Evolutionary conservation across 2,797 vertebrate species (phyloP).

Genomic region (Sebastes oblongus): DNA sequence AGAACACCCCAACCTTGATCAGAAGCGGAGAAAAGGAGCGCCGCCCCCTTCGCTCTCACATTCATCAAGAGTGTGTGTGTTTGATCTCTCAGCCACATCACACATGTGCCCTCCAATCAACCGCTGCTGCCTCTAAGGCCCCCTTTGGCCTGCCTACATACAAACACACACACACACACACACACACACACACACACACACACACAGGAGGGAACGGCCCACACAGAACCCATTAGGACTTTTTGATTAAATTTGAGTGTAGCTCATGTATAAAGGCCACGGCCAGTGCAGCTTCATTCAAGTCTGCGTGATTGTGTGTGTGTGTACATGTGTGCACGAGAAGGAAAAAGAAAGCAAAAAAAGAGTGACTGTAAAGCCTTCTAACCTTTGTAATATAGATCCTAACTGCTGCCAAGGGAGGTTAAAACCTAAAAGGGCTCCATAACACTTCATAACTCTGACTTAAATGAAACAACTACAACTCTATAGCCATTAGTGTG

Average conservation of each 20-base stretch:
- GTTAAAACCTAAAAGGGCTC: slow-evolving; percentile 69
- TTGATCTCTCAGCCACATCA: slow-evolving; percentile 98
- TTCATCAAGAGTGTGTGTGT: slow-evolving; percentile 93
- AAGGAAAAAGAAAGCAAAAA: slow-evolving; percentile 41
- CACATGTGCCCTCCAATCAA: slow-evolving; percentile 85
- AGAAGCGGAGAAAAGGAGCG: slow-evolving; percentile 80
- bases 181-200: background rate
- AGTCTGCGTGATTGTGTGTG: slow-evolving; percentile 30
- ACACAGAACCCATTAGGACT: slow-evolving; percentile 87
- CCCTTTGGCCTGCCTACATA: slow-evolving; percentile 42
- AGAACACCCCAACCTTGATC: slow-evolving; percentile 89
- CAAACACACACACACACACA: background rate
- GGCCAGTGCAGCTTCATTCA: slow-evolving; percentile 53
- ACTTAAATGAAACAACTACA: slow-evolving; percentile 77
- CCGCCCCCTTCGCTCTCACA: slow-evolving; percentile 82
- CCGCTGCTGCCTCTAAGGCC: slow-evolving; percentile 56
- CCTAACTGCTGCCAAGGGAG: slow-evolving; percentile 81
- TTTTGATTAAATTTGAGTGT: slow-evolving; percentile 85
- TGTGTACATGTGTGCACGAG: background rate
- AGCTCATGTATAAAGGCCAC: slow-evolving; percentile 65
- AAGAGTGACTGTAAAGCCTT: slow-evolving; percentile 56
- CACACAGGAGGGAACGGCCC: slow-evolving; percentile 79
- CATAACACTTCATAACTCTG: slow-evolving; percentile 79
- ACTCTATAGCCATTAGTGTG: slow-evolving; percentile 71
- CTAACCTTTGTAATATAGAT: slow-evolving; percentile 70